A percentile compares a stretch with the other conserved stretches of the same genome.
These are phyloP conservation scores for Masticophis lateralis DNA, from an alignment of 2,797 vertebrate species.

Conservation along the genomic window DNA sequence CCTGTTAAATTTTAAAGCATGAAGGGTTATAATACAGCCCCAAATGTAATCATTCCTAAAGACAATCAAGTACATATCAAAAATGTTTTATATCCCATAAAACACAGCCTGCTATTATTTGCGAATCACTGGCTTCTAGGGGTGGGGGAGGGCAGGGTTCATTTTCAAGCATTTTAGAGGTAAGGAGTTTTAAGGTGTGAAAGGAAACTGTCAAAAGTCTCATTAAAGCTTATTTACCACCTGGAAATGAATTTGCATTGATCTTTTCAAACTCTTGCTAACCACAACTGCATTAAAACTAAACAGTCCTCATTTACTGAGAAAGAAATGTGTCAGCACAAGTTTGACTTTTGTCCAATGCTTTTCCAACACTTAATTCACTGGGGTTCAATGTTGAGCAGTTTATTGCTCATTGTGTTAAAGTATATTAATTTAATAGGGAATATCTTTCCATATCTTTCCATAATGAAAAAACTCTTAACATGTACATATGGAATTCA, in stretches of 20 bases:
- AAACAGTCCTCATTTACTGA: slow-evolving; percentile 77
- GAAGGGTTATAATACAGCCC: slow-evolving; percentile 47
- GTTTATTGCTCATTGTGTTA: slow-evolving; percentile 77
- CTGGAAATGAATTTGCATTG: slow-evolving; percentile 79
- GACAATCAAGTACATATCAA: slow-evolving; percentile 62
- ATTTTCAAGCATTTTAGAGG: slow-evolving; percentile 65
- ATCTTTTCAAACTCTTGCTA: slow-evolving; percentile 76
- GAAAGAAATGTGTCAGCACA: slow-evolving; percentile 81
- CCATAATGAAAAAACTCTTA: slow-evolving; percentile 66
- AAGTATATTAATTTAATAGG: slow-evolving; percentile 70
- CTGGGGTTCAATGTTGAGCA: slow-evolving; percentile 72
- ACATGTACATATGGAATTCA: slow-evolving; percentile 68
- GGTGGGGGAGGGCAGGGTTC: slow-evolving; percentile 52
- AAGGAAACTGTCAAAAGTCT: slow-evolving; percentile 70
- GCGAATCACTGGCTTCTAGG: slow-evolving; percentile 53
- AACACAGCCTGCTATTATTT: slow-evolving; percentile 59
- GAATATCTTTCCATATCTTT: slow-evolving; percentile 67
- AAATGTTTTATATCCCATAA: slow-evolving; percentile 60
- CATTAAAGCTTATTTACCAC: slow-evolving; percentile 76
- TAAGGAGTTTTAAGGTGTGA: slow-evolving; percentile 72
- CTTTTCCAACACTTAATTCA: slow-evolving; percentile 74
- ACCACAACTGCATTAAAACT: slow-evolving; percentile 83
- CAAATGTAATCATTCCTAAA: slow-evolving; percentile 38
- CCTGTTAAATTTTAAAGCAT: slow-evolving; percentile 29
- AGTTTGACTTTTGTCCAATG: slow-evolving; percentile 75